Base-by-base conservation (phyloP, 37 sponge, comb jelly and placozoan genomes). In the Mnemiopsis leidyi region DNA sequence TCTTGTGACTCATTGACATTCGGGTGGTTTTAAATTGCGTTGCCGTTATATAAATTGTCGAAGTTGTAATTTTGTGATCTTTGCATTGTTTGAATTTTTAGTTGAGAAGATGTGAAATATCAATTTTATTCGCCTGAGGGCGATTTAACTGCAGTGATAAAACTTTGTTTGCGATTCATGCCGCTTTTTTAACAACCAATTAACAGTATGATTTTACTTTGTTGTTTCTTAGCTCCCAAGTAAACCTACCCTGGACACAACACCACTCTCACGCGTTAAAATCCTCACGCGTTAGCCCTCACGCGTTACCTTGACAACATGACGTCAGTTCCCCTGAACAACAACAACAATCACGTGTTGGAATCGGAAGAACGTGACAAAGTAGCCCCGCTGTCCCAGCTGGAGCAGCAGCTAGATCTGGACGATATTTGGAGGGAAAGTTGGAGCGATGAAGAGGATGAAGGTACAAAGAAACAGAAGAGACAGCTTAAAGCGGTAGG, bases 351-450 rank as follows among this genome's bases (percentile, higher is more conserved):
- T 13, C 82, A 79, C 35, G 82, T 2, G 82, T 33, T 35, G 2
- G 82, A 69, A 20, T 69, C 82, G 3, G 82, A 79, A 79, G 29
- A 13, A 9, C 82, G 82, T 13, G 82, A 79, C 21, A 18, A 20
- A 1, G 2, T 79, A 31, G 34, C 37, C 26, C 76, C 76, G 23
- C 76, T 73, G 76, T 7, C 16, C 5, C 9, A 79, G 36, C 33
- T 33, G 31, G 29, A 35, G 5, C 23, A 28, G 1, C 5, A 33
- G 34, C 9, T 29, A 1, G 82, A 79, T 79, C 36, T 35, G 82
- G 82, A 79, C 32, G 82, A 79, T 35, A 79, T 79, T 31, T 79
- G 82, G 82, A 28, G 82, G 82, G 82, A 79, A 23, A 36, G 37
- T 36, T 79, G 82, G 82, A 33, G 36, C 21, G 82, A 79, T 31